Conservation (phyloP, 2,797 vertebrate species). For the Chrysocyon brachyurus region DNA sequence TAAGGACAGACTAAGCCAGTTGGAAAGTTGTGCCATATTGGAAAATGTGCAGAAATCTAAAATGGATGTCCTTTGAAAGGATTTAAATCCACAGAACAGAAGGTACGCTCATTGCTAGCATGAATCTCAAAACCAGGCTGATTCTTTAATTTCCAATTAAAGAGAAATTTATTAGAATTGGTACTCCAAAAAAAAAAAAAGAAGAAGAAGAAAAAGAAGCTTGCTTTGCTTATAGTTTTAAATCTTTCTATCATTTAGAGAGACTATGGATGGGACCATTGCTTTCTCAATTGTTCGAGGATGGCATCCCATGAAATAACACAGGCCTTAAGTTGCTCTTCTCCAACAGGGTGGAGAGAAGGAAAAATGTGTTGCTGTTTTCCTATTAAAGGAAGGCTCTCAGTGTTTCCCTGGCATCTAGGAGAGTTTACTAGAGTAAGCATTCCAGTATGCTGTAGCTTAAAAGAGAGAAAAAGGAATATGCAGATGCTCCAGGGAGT, state of each 20-base stretch:
- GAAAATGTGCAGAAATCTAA: conserved; percentile 63
- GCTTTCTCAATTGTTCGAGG: not conserved
- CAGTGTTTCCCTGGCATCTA: conserved; percentile 13
- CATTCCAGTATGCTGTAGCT: not conserved
- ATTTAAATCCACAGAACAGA: conserved; percentile 36
- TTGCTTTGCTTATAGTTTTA: not conserved
- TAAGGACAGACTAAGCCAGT: not conserved
- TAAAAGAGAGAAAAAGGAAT: not conserved
- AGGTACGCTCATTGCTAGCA: not conserved
- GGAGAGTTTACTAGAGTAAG: not conserved
- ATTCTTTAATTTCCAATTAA: conserved; percentile 63
- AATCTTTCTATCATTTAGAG: not conserved
- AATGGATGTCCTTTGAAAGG: conserved; percentile 10
- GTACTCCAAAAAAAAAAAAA: not conserved
- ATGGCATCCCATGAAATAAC: not conserved
- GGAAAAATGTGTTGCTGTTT: not conserved
- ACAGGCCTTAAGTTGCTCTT: not conserved
- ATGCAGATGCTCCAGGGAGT: conserved; percentile 20
- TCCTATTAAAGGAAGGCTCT: conserved; percentile 30
- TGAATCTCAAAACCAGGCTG: conserved; percentile 35
- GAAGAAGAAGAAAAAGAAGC: not conserved
- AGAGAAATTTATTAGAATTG: conserved; percentile 19
- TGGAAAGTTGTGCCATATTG: conserved; percentile 75
- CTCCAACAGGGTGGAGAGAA: not conserved
- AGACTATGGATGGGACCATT: not conserved